Percentiles rank a stretch among this genome's conserved stretches.
Conservation (phyloP, 2,888 invertebrate genomes). For the Ariolimax columbianus region DNA sequence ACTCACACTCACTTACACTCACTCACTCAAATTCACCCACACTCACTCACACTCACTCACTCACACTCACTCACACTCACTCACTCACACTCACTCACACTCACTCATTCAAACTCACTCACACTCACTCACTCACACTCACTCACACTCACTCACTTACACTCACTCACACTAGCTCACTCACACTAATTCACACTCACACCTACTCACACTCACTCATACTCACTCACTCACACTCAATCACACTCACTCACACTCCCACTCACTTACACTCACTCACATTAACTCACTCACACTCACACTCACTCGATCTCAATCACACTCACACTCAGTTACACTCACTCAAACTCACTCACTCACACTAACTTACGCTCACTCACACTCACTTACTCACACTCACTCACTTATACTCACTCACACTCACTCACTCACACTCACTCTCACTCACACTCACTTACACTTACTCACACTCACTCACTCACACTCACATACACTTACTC, state of each 20-base stretch:
- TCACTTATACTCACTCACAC: not conserved
- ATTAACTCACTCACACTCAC: not conserved
- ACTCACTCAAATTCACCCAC: not conserved
- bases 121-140: not conserved
- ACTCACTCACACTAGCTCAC: not conserved
- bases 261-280: not conserved
- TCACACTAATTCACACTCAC: not conserved
- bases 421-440: not conserved
- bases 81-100: not conserved
- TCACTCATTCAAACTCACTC: not conserved
- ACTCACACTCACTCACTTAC: not conserved
- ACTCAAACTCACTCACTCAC: not conserved
- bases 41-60: not conserved
- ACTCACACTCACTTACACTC: not conserved
- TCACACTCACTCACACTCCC: not conserved
- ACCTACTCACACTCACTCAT: not conserved
- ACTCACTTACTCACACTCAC: not conserved
- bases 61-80: not conserved
- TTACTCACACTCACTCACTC: not conserved
- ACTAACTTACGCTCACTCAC: not conserved
- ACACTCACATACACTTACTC: not conserved
- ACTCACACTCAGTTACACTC: not conserved
- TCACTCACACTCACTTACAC: not conserved
- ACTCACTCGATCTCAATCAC: not conserved
- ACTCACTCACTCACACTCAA: not conserved